Evolutionary conservation across 2,113 vertebrate species (phyloP), one percentile per base, ranked within the genome.

Genomic region (Notothenia coriiceps): DNA sequence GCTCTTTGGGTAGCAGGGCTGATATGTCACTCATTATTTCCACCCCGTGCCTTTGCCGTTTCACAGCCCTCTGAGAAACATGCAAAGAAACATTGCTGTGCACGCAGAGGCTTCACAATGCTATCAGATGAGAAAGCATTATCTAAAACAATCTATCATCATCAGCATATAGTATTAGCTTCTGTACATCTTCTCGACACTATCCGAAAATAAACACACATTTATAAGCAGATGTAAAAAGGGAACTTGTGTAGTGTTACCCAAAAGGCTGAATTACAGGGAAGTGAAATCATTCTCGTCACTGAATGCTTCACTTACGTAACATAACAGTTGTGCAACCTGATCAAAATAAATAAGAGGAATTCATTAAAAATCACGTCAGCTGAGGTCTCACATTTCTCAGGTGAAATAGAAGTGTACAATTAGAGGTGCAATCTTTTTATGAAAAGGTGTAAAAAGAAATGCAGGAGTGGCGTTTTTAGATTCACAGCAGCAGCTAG

Each of bases 21-120:
- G 86, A 91, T 85, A 70, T 88, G 90, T 92, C 88, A 89, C 79
- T 91, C 86, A 87, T 91, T 90, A 90, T 84, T 92, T 92, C 88
- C 91, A 90, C 86, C 82, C 65, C 10, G 79, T 84, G 85, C 87
- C 57, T 84, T 79, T 76, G 77, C 87, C 71, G 66, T 13, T 83
- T 89, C 79, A 81, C 75, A 72, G 75, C 69, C 60, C 69, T 79
- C 72, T 15, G 77, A 70, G 76, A 61, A 70, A 51, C 62, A 56
- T 79, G 77, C 82, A 76, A 69, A 82, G 49, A 68, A 73, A 54
- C 35, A 6, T 65, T 1, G 44, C 50, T 22, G 74, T 43, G 25
- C 86, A 87, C 52, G 43, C 69, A 80, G 54, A 52, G 80, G 22
- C 52, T 55, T 43, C 66, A 64, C 59, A 35, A 29, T 54, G 51